Evolutionary conservation across 2,888 invertebrate species (phyloP).

Genomic region (Enoplolaimus lenunculus): DNA sequence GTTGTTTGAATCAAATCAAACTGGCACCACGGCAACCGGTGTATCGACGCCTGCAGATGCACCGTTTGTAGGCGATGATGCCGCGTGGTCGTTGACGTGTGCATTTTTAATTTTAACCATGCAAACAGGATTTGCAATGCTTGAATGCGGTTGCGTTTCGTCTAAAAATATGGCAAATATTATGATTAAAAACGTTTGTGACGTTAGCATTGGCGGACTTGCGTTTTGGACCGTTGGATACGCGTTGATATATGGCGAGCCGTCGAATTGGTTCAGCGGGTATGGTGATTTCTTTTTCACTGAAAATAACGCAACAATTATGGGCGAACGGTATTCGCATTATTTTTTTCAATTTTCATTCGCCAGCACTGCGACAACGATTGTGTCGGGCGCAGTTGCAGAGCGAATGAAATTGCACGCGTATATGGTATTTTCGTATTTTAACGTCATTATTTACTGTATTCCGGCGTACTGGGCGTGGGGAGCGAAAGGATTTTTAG

Average conservation of each 20-base stretch:
- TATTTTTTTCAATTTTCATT: constrained; percentile 74
- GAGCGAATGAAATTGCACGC: constrained; percentile 48
- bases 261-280: constrained; percentile 60
- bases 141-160: constrained; percentile 73
- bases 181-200: constrained; percentile 87
- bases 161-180: constrained; percentile 77
- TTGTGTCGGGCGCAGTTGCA: constrained; percentile 84
- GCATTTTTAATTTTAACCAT: constrained; percentile 78
- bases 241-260: constrained; percentile 65
- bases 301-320: constrained; percentile 51
- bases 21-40: too few relatives aligned
- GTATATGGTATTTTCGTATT: constrained; percentile 34
- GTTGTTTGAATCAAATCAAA: too few relatives aligned
- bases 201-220: constrained; percentile 73
- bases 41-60: constrained; percentile 5
- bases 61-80: constrained; percentile 53
- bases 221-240: constrained; percentile 88
- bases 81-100: constrained; percentile 73
- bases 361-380: constrained; percentile 75
- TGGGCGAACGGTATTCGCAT: constrained; percentile 67
- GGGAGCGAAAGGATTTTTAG: constrained; percentile 30
- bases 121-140: constrained; percentile 68
- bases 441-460: constrained; percentile 27
- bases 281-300: constrained; percentile 69
- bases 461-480: constrained; percentile 30